Evolutionary conservation across 1,140 invertebrate genomes (phyloP).

Genomic region (Hirudo medicinalis): DNA sequence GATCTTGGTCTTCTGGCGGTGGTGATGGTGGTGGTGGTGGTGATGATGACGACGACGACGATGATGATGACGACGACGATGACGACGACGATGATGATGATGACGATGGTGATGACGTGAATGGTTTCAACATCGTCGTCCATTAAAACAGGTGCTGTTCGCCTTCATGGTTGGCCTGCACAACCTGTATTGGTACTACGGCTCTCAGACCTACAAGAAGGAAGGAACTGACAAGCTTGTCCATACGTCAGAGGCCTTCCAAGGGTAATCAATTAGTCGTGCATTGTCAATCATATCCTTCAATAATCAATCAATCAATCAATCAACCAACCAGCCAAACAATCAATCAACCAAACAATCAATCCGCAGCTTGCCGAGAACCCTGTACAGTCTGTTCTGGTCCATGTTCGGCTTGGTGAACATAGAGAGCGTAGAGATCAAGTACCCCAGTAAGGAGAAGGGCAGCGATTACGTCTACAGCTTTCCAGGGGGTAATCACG

Average conservation of each 20-base stretch:
- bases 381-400: slow-evolving; percentile 60
- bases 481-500: slow-evolving; percentile 22
- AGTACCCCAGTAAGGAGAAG: slow-evolving; percentile 22
- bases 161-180: slow-evolving; percentile 42
- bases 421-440: slow-evolving; percentile 31
- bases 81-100: too few relatives aligned
- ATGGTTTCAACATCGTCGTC: too few relatives aligned
- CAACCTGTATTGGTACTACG: slow-evolving; percentile 42
- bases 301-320: slow-evolving; percentile 9
- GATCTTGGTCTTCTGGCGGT: too few relatives aligned
- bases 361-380: slow-evolving; percentile 44
- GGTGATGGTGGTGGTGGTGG: too few relatives aligned
- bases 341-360: not conserved
- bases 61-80: too few relatives aligned
- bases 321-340: not conserved
- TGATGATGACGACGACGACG: too few relatives aligned
- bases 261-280: slow-evolving; percentile 19
- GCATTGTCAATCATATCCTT: too few relatives aligned
- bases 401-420: slow-evolving; percentile 59
- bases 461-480: slow-evolving; percentile 14
- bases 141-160: slow-evolving; percentile 34
- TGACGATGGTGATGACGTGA: too few relatives aligned
- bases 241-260: slow-evolving; percentile 24
- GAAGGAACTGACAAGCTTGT: slow-evolving; percentile 30
- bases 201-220: slow-evolving; percentile 36